Percentiles rank a stretch among this genome's conserved stretches.
phyloP scores from a whole-genome alignment of 1,140 invertebrate genomes.

The Bombus soroeensis region DNA sequence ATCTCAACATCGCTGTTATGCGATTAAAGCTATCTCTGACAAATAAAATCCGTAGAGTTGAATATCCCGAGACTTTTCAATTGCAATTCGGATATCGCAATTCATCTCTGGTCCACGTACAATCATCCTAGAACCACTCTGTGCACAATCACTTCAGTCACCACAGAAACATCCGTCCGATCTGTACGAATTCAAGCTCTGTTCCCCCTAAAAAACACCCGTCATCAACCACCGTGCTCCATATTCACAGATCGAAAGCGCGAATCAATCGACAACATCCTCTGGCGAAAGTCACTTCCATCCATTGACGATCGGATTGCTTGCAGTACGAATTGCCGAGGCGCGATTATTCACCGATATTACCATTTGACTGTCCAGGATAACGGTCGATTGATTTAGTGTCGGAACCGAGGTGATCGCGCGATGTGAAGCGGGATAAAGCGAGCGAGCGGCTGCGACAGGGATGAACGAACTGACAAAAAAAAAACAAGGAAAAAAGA shows the following conservation, averaged over 20 bases:
- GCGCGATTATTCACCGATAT: conserved; percentile 44
- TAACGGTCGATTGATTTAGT: conserved; percentile 67
- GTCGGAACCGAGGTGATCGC: conserved; percentile 34
- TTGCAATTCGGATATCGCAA: background rate
- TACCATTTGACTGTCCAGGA: conserved; percentile 58
- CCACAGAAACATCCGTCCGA: background rate
- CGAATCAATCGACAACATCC: conserved; percentile 9
- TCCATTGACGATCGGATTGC: background rate
- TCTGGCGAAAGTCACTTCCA: conserved; percentile 17
- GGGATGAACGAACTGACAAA: background rate
- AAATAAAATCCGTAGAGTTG: background rate
- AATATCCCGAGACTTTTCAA: background rate
- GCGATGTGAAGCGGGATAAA: conserved; percentile 33
- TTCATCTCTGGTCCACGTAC: background rate
- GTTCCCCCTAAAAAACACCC: background rate
- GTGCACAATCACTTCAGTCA: background rate
- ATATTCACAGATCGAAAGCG: conserved; percentile 3
- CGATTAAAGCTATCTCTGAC: background rate
- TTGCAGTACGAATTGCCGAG: conserved; percentile 15
- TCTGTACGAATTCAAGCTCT: background rate
- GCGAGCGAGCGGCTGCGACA: background rate
- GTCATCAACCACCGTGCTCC: background rate
- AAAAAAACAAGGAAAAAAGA: background rate
- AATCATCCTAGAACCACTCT: background rate
- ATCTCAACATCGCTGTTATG: background rate